Conservation (phyloP, 2,797 vertebrate genomes). For the Podarcis lilfordi region DNA sequence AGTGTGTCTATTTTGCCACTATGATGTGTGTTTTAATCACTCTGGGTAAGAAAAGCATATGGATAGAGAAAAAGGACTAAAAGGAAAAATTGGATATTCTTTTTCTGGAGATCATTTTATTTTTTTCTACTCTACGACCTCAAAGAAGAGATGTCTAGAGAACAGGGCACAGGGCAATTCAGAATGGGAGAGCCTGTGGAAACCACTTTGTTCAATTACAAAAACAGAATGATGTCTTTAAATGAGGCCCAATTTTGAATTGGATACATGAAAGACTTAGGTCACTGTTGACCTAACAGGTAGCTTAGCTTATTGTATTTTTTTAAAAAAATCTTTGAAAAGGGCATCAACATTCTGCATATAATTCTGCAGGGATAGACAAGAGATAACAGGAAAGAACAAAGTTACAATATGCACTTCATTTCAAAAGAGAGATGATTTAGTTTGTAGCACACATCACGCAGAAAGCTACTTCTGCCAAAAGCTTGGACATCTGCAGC, state of each 20-base stretch:
- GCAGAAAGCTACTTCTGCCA: conserved; percentile 35
- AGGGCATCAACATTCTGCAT: conserved; percentile 23
- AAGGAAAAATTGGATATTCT: not conserved
- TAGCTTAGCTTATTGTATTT: rapidly evolving
- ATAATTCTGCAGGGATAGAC: conserved; percentile 45
- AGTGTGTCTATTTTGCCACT: not conserved
- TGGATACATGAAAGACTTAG: not conserved
- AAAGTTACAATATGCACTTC: conserved; percentile 34
- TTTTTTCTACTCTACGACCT: not conserved
- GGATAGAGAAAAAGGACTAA: not conserved
- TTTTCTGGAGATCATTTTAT: not conserved
- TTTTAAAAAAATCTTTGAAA: conserved; percentile 24
- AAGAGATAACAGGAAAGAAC: conserved; percentile 41
- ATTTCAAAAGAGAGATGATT: conserved; percentile 16
- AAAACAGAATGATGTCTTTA: conserved; percentile 32
- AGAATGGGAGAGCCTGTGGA: conserved; percentile 8
- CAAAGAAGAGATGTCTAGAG: conserved; percentile 14
- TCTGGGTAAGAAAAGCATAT: not conserved
- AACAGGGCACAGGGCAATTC: conserved; percentile 10
- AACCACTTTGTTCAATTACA: conserved; percentile 40
- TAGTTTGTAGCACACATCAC: conserved; percentile 12
- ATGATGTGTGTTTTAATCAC: not conserved
- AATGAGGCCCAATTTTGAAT: conserved; percentile 29
- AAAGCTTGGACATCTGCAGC: conserved; percentile 34
- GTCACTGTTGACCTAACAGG: conserved; percentile 34